phyloP scores from a whole-genome alignment of 2,113 vertebrate species.

The Phoenicopterus ruber region DNA sequence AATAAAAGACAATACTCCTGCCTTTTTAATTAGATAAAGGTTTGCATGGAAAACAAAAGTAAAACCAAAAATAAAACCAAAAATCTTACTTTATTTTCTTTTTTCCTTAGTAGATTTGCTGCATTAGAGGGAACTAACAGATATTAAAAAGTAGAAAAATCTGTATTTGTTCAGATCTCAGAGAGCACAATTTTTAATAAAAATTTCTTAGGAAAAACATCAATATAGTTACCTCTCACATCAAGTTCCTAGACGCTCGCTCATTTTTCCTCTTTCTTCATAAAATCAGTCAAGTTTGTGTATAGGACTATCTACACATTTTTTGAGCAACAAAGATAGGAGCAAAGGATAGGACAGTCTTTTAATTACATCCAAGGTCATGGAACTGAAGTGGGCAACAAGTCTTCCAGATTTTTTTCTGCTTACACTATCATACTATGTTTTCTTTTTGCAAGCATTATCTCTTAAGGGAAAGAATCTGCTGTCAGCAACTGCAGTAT shows the following conservation, averaged over 20 bases:
- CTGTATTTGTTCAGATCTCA: background rate
- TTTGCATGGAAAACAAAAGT: background rate
- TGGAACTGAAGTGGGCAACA: background rate
- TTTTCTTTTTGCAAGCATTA: constrained; percentile 36
- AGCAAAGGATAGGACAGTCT: too few species aligned
- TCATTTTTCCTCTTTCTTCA: background rate
- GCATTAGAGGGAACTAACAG: background rate
- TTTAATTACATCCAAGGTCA: constrained; percentile 29
- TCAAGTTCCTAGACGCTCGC: background rate
- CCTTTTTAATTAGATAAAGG: background rate
- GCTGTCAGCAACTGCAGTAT: constrained; percentile 29
- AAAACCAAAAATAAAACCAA: background rate
- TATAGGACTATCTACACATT: background rate
- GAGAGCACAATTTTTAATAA: background rate
- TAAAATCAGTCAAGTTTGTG: background rate
- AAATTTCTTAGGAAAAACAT: background rate
- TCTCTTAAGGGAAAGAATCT: background rate
- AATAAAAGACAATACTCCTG: background rate
- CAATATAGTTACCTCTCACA: background rate
- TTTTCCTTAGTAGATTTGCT: background rate
- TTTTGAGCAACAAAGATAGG: background rate
- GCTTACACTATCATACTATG: background rate
- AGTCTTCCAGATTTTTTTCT: constrained; percentile 24
- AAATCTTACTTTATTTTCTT: background rate
- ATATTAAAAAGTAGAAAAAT: background rate